phyloP scores from a whole-genome alignment of 1,140 invertebrate genomes.

The Sycophaga agraensis region DNA sequence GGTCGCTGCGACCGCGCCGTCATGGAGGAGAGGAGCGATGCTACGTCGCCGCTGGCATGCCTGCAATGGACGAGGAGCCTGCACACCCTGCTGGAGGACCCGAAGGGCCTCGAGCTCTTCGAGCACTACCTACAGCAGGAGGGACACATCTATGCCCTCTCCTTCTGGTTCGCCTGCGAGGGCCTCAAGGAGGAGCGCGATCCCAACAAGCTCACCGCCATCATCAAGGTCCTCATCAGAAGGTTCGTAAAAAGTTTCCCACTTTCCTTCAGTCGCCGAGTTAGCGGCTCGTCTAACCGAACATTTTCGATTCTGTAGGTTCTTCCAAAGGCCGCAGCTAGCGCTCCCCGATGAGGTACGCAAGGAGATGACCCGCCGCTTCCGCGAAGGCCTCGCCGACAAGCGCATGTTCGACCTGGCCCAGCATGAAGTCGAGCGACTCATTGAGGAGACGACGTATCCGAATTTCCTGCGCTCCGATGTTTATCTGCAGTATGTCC shows the following conservation, averaged over 20 bases:
- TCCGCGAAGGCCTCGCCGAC: slow-evolving; percentile 63
- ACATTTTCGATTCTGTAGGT: slow-evolving; percentile 58
- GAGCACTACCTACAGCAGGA: slow-evolving; percentile 80
- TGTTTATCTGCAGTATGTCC: slow-evolving; percentile 85
- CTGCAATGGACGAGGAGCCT: slow-evolving; percentile 84
- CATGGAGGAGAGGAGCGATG: slow-evolving; percentile 45
- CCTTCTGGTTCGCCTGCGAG: slow-evolving; percentile 91
- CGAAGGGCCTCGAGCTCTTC: slow-evolving; percentile 83
- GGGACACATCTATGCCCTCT: slow-evolving; percentile 73
- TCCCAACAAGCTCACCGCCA: slow-evolving; percentile 54
- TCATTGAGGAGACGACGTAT: slow-evolving; percentile 84
- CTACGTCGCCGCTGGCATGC: slow-evolving; percentile 70
- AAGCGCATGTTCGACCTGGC: slow-evolving; percentile 68
- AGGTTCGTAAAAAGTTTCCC: slow-evolving; percentile 13
- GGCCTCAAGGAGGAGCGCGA: slow-evolving; percentile 80
- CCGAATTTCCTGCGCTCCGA: slow-evolving; percentile 89
- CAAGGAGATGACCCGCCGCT: slow-evolving; percentile 65
- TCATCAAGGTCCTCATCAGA: slow-evolving; percentile 29
- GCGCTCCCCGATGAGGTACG: slow-evolving; percentile 78
- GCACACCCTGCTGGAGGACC: slow-evolving; percentile 77
- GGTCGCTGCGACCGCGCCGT: slow-evolving; percentile 54
- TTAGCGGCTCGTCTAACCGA: neutral
- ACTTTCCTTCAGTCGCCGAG: no score
- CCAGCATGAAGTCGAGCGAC: slow-evolving; percentile 74
- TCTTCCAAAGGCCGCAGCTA: slow-evolving; percentile 79